Evolutionary conservation across 2,797 vertebrate genomes (phyloP).

Genomic region (Cryptoprocta ferox): DNA sequence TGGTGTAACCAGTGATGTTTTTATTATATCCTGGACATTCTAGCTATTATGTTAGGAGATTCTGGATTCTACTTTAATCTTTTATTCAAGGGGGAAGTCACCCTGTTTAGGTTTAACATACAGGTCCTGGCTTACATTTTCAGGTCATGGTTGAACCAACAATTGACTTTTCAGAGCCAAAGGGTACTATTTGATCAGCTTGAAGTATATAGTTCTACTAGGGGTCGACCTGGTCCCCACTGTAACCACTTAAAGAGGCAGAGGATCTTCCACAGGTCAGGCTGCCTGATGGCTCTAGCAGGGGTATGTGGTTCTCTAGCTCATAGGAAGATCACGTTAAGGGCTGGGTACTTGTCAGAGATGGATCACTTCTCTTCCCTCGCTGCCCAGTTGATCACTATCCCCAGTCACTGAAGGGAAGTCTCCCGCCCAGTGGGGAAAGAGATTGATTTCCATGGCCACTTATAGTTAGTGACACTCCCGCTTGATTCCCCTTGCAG

Average conservation of each 20-base stretch:
- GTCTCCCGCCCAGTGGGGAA: neutral
- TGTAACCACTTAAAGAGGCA: neutral
- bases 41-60: neutral
- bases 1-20: neutral
- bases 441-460: neutral
- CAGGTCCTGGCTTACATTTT: neutral
- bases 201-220: neutral
- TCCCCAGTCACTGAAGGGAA: neutral
- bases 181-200: neutral
- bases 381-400: accelerated
- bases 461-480: neutral
- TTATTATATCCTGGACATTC: neutral
- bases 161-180: neutral
- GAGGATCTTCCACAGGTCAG: neutral
- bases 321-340: neutral
- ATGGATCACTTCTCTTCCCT: neutral
- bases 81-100: neutral
- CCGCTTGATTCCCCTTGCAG: neutral
- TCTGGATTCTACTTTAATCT: neutral
- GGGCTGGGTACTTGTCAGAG: neutral
- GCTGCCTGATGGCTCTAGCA: neutral
- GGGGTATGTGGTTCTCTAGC: neutral
- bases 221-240: neutral
- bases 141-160: neutral
- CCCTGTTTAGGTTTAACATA: neutral